Percentiles rank a stretch among this genome's conserved stretches.
Conservation (phyloP, 1,140 invertebrate genomes). For the Epicauta chinensis region DNA sequence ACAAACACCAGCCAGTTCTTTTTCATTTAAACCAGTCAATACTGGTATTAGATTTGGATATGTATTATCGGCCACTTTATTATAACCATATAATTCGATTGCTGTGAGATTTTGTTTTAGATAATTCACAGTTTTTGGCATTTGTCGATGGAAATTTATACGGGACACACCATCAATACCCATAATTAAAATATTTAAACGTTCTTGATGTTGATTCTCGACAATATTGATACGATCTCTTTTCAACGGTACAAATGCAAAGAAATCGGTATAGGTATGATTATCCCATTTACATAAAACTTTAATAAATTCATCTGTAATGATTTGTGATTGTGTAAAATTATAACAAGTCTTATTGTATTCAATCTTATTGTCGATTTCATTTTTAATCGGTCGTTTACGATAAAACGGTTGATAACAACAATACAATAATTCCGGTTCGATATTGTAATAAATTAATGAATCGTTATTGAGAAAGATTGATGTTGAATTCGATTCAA, state of each 20-base stretch:
- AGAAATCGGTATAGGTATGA: conserved; percentile 55
- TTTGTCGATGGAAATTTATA: conserved; percentile 75
- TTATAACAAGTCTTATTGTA: conserved; percentile 42
- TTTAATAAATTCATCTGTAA: conserved; percentile 54
- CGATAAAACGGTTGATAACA: conserved; percentile 58
- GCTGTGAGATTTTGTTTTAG: conserved; percentile 52
- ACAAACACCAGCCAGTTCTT: conserved; percentile 56
- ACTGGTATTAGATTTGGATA: conserved; percentile 74
- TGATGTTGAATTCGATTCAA: conserved; percentile 58
- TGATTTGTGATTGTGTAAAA: conserved; percentile 21
- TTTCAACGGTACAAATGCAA: conserved; percentile 58
- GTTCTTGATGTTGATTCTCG: background rate
- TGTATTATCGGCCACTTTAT: conserved; percentile 78
- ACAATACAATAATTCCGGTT: conserved; percentile 46
- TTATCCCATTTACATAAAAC: conserved; percentile 51
- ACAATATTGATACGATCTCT: conserved; percentile 14
- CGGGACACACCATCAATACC: conserved; percentile 82
- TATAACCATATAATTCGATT: conserved; percentile 70
- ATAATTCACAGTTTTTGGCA: conserved; percentile 62
- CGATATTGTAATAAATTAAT: conserved; percentile 47
- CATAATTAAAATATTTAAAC: conserved; percentile 65
- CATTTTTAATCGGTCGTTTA: conserved; percentile 41
- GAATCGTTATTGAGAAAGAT: conserved; percentile 48
- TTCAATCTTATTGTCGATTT: conserved; percentile 42
- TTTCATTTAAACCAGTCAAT: conserved; percentile 57